These are phyloP conservation scores for Tringa solitaria DNA, from an alignment of 2,113 vertebrate species.

Conservation along the genomic window DNA sequence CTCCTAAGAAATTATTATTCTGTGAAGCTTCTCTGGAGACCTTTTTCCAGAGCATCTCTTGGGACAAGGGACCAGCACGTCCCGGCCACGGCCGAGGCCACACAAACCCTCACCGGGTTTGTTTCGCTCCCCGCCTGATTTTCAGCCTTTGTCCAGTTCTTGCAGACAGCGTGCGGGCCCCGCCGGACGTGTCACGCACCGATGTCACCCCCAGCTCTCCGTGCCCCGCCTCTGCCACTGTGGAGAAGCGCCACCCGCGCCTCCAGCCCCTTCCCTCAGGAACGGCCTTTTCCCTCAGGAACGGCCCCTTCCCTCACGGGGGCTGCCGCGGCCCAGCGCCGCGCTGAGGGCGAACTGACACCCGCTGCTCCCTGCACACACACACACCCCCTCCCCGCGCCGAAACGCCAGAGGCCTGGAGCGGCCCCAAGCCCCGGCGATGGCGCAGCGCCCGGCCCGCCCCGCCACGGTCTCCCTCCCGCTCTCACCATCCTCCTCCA, in stretches of 20 bases:
- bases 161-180: not conserved
- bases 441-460: not conserved
- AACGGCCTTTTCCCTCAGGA: not conserved
- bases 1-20: not conserved
- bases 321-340: not conserved
- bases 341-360: not conserved
- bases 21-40: not conserved
- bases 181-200: fast-evolving
- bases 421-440: not conserved
- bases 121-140: too few species aligned
- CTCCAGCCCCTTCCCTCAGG: not conserved
- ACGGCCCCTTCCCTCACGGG: not conserved
- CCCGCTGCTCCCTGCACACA: not conserved
- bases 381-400: too few species aligned
- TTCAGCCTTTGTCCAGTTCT: not conserved
- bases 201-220: fast-evolving
- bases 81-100: not conserved
- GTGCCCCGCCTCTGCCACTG: fast-evolving
- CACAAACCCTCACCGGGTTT: too few species aligned
- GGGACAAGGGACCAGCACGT: not conserved
- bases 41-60: not conserved
- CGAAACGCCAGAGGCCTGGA: not conserved
- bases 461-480: not conserved
- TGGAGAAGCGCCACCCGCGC: fast-evolving
- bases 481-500: not conserved